These are phyloP conservation scores for Cynopterus brachyotis DNA, from an alignment of 2,113 vertebrate species.

Conservation along the genomic window DNA sequence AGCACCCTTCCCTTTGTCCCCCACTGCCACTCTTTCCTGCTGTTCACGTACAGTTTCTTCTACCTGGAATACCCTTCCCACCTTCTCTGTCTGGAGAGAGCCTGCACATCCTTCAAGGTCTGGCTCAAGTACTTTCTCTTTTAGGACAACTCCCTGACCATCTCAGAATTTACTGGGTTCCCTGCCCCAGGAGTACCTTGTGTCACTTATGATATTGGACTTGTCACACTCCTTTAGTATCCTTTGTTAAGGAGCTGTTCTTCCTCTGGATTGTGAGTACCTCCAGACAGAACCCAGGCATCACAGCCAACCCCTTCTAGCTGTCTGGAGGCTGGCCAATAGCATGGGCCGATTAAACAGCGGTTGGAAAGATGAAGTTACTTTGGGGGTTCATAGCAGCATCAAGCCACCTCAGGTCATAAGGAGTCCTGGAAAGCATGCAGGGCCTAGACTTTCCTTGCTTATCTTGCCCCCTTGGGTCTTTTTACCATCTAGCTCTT, in stretches of 20 bases:
- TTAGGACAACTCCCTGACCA: background rate
- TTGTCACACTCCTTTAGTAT: background rate
- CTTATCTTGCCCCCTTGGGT: background rate
- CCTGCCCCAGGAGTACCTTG: background rate
- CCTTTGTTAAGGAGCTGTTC: background rate
- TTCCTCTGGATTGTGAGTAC: background rate
- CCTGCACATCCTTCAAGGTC: background rate
- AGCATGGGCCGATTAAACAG: background rate
- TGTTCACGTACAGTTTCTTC: background rate
- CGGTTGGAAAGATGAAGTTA: background rate
- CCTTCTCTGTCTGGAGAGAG: background rate
- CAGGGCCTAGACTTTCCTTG: background rate
- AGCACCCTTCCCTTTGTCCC: rapidly evolving
- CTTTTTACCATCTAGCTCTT: background rate
- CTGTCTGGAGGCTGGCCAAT: background rate
- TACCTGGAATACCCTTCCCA: background rate
- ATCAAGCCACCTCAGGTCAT: background rate
- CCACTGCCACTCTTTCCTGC: background rate
- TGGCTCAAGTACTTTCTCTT: background rate
- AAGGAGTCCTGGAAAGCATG: background rate
- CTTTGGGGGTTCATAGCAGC: background rate
- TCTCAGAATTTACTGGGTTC: background rate
- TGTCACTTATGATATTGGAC: background rate
- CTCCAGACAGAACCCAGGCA: background rate
- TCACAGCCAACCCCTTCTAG: rapidly evolving